Base-by-base conservation (phyloP, 2,888 invertebrate species). In the Drosophila affinis region DNA sequence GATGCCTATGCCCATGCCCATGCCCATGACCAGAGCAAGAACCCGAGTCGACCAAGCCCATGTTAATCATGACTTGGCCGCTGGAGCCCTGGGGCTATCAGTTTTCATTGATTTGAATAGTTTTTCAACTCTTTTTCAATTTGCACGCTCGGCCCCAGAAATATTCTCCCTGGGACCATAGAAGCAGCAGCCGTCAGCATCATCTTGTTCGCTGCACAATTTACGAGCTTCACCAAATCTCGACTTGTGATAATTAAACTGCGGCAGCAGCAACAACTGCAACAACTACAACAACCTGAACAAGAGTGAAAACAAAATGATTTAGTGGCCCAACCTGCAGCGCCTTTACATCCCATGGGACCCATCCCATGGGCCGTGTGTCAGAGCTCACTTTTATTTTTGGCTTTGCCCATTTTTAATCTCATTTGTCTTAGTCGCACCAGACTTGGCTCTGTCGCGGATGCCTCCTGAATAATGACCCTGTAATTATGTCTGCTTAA, bases 31-130 rank as follows among this genome's bases (percentile, higher is more conserved):
- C 44, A 27, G 7, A 6, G 0, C 27, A 53, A 45, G 48, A 17
- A 18, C 39, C 52, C 44, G 57, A 45, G 69, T 51, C 53, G 54
- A 21, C 71, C 60, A 51, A 55, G 78, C 65, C 83, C 70, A 88
- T 88, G 87, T 86, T 83, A 88, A 84, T 84, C 88, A 80, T 86
- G 81, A 70, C 78, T 79, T 72, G 69, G 68, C 47, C 55, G 63
- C 49, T 55, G 45, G 39, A 76, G 84, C 87, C 88, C 74, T 72
- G 71, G 75, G 87, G 87, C 88, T 77, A 84, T 87, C 88, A 84
- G 87, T 80, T 87, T 77, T 77, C 85, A 82, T 86, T 85, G 85
- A 88, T 85, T 85, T 85, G 88, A 83, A 85, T 88, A 78, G 78
- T 72, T 77, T 79, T 74, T 62, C 62, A 68, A 56, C 59, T 39